Percentiles rank a stretch among this genome's conserved stretches.
phyloP scores from a whole-genome alignment of 2,797 vertebrate genomes.

The Amblyopsis hoosieri region DNA sequence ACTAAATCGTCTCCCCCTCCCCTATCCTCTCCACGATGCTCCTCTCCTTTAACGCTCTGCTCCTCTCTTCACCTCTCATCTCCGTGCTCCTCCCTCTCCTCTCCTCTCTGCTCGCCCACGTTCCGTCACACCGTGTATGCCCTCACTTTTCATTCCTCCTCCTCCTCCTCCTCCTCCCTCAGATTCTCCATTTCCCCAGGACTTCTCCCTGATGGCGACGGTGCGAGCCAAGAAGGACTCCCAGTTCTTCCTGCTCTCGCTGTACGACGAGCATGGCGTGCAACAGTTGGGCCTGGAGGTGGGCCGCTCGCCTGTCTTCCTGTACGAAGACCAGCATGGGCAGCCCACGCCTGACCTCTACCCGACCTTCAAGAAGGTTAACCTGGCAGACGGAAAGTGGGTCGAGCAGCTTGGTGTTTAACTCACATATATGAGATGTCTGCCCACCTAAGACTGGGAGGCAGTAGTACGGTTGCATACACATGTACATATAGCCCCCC shows the following conservation, averaged over 20 bases:
- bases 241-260: constrained; percentile 84
- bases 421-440: neutral
- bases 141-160: neutral
- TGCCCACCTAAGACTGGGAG: neutral
- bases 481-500: no score
- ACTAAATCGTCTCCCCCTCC: constrained; percentile 15
- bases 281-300: constrained; percentile 88
- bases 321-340: constrained; percentile 85
- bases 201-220: constrained; percentile 88
- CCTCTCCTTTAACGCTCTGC: neutral
- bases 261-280: constrained; percentile 82
- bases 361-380: constrained; percentile 83
- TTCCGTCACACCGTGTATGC: no score
- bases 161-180: neutral
- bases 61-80: neutral
- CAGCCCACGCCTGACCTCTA: constrained; percentile 77
- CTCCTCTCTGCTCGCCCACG: neutral
- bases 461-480: neutral
- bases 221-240: constrained; percentile 79
- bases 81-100: neutral
- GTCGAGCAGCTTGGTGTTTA: constrained; percentile 45
- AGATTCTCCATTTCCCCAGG: constrained; percentile 84
- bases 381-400: constrained; percentile 89
- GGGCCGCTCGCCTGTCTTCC: constrained; percentile 81
- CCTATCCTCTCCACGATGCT: neutral